Evolutionary conservation across 2,113 vertebrate genomes (phyloP).

Genomic region (Hippocampus abdominalis): DNA sequence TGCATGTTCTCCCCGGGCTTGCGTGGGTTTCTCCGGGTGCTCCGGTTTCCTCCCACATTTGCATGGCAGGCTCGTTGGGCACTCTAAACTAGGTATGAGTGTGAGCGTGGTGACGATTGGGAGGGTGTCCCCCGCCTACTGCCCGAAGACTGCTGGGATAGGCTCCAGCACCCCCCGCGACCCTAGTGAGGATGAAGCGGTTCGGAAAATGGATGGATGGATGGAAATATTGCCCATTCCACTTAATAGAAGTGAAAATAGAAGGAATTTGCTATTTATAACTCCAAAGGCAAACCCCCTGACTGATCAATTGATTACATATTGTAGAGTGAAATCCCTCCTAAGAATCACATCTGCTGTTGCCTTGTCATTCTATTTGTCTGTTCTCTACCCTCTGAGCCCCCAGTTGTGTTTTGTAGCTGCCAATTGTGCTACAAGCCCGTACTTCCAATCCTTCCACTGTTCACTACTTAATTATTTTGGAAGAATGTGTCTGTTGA

Average conservation of each 20-base stretch:
- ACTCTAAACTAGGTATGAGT: no score
- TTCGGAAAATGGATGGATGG: no score
- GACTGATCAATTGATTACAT: constrained; percentile 4
- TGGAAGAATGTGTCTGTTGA: constrained; percentile 60
- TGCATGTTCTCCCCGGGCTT: no score
- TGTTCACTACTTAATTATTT: constrained; percentile 64
- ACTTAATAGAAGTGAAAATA: not conserved
- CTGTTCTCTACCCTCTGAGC: constrained; percentile 19
- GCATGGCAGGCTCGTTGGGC: no score
- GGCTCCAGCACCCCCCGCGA: no score
- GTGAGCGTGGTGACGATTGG: no score
- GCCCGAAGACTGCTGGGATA: no score
- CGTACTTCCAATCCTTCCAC: constrained; percentile 31
- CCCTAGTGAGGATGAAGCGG: no score
- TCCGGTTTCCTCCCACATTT: no score
- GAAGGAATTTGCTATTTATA: not conserved
- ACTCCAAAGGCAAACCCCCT: not conserved
- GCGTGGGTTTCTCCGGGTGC: no score
- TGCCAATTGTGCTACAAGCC: constrained; percentile 41
- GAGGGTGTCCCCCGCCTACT: no score
- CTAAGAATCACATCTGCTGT: constrained; percentile 43
- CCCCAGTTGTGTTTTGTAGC: constrained; percentile 27
- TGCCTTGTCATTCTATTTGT: constrained; percentile 59
- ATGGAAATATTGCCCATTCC: not conserved
- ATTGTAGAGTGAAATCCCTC: not conserved